phyloP scores from a whole-genome alignment of 2,888 invertebrate genomes.

The Lamellibrachia satsuma region DNA sequence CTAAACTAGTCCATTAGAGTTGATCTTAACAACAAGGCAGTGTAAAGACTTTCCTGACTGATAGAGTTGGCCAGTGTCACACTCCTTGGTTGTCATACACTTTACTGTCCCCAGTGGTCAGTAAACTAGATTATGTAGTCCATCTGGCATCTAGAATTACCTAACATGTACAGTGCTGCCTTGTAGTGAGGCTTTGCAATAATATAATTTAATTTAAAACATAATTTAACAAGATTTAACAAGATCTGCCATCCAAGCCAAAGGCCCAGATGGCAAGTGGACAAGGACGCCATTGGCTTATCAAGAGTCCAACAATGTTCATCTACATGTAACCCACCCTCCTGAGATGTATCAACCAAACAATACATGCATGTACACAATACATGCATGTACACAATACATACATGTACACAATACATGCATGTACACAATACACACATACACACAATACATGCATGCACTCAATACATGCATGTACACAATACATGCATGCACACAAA shows the following conservation, averaged over 20 bases:
- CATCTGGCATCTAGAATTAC: background rate
- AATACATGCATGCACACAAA: too few relatives aligned
- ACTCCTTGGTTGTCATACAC: background rate
- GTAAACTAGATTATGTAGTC: background rate
- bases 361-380: too few relatives aligned
- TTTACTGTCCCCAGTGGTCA: background rate
- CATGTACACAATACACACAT: background rate
- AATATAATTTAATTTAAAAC: background rate
- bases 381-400: too few relatives aligned
- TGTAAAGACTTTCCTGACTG: background rate
- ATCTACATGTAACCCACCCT: too few relatives aligned
- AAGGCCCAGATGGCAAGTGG: too few relatives aligned
- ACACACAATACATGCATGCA: background rate
- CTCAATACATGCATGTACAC: background rate
- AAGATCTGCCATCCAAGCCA: too few relatives aligned
- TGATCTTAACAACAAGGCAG: background rate
- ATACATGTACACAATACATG: too few relatives aligned
- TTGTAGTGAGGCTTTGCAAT: background rate
- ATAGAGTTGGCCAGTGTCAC: background rate
- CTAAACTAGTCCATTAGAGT: background rate
- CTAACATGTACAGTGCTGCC: background rate
- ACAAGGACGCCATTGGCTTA: too few relatives aligned
- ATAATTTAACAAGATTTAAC: too few relatives aligned
- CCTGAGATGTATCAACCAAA: too few relatives aligned
- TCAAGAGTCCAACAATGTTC: too few relatives aligned